Evolutionary conservation across 2,797 vertebrate genomes (phyloP).

Genomic region (Crocidura indochinensis): DNA sequence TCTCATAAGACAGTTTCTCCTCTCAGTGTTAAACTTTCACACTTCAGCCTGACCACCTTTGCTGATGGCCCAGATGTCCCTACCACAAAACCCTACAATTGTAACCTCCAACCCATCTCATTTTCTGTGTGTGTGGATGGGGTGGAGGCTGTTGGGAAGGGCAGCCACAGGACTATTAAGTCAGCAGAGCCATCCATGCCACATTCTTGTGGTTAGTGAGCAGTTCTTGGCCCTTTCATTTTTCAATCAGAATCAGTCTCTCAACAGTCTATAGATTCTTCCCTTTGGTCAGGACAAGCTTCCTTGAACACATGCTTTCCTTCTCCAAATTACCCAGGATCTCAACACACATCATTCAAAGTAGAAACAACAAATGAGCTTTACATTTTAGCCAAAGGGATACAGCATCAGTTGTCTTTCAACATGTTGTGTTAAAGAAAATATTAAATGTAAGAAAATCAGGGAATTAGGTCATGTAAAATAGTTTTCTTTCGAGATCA

Average conservation of each 20-base stretch:
- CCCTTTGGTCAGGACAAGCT: neutral
- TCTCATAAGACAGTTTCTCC: neutral
- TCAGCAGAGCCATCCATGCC: neutral
- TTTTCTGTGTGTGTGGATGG: neutral
- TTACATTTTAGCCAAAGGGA: constrained; percentile 29
- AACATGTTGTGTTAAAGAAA: constrained; percentile 28
- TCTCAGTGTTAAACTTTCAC: neutral
- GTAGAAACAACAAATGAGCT: neutral
- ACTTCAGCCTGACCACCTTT: neutral
- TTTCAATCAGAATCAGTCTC: constrained; percentile 23
- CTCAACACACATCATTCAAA: neutral
- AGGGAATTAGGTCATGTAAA: neutral
- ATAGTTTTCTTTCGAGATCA: constrained; percentile 30
- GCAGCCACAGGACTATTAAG: too few species aligned
- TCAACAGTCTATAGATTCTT: neutral
- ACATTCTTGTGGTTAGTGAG: neutral
- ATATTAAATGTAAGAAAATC: constrained; percentile 36
- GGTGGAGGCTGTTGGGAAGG: neutral
- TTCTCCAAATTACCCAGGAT: neutral
- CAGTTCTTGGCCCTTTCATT: neutral
- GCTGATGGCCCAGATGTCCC: neutral
- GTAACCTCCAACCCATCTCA: neutral
- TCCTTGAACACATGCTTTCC: neutral
- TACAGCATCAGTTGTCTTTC: constrained; percentile 17
- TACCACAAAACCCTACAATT: neutral